phyloP scores from a whole-genome alignment of 2,113 vertebrate genomes.

The Callorhinus ursinus region DNA sequence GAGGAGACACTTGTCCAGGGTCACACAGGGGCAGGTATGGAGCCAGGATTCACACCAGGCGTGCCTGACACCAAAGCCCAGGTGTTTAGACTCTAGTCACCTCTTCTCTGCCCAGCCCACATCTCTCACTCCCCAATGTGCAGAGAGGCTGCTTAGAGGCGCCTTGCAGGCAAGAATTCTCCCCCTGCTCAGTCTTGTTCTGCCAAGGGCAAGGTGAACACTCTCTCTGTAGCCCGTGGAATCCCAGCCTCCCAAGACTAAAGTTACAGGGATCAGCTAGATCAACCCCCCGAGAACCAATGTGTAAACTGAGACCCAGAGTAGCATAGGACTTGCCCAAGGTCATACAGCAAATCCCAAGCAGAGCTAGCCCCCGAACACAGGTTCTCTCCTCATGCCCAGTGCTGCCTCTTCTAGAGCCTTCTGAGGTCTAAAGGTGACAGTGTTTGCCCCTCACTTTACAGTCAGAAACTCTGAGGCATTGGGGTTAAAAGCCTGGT shows the following conservation, averaged over 20 bases:
- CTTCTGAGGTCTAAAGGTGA: not conserved
- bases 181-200: not conserved
- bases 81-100: not conserved
- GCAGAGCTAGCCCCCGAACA: not conserved
- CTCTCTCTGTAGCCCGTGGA: not conserved
- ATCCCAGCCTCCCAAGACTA: not conserved
- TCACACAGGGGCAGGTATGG: not conserved
- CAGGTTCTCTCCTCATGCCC: not conserved
- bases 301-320: not conserved
- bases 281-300: not conserved
- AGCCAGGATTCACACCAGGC: not conserved
- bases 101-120: not conserved
- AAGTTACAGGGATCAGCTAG: not conserved
- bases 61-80: not conserved
- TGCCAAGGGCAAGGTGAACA: not conserved
- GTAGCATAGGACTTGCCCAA: not conserved
- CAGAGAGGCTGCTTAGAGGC: not conserved
- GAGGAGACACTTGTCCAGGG: not conserved
- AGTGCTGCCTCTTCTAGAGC: not conserved
- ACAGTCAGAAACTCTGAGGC: not conserved
- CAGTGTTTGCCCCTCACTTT: not conserved
- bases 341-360: not conserved
- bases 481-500: not conserved
- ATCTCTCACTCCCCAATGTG: not conserved
- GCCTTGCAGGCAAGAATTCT: fast-evolving